Conservation (phyloP, 2,113 vertebrate genomes). For the Alethe castanea region DNA sequence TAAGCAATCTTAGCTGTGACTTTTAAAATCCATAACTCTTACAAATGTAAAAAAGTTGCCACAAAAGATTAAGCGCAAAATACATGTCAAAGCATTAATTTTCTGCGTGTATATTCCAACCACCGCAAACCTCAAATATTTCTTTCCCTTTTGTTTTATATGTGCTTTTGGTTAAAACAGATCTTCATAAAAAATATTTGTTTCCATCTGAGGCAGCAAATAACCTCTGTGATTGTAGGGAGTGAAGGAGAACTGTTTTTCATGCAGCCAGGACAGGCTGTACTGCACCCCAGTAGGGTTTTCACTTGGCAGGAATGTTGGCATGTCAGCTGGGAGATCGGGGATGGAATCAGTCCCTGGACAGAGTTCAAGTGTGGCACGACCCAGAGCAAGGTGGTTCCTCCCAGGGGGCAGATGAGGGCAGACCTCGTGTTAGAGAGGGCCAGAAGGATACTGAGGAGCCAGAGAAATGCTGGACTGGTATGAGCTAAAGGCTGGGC, state of each 20-base stretch:
- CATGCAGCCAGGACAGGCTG: neutral
- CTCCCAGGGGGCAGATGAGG: neutral
- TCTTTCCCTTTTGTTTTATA: slow-evolving; percentile 60
- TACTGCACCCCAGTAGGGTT: neutral
- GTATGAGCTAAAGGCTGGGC: neutral
- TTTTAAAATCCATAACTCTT: slow-evolving; percentile 85
- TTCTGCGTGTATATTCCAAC: slow-evolving; percentile 40
- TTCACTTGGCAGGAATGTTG: neutral
- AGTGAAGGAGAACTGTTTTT: neutral
- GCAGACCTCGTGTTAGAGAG: fast-evolving
- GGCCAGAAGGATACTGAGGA: neutral
- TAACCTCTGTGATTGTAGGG: slow-evolving; percentile 8
- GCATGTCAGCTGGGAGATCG: fast-evolving
- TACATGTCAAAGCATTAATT: slow-evolving; percentile 76
- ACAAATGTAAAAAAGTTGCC: slow-evolving; percentile 83
- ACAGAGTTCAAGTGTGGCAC: neutral
- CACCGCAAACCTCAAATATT: slow-evolving; percentile 58
- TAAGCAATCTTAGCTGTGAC: slow-evolving; percentile 83
- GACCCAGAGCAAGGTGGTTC: neutral
- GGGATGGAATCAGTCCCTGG: neutral
- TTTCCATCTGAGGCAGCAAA: slow-evolving; percentile 60
- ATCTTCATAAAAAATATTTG: slow-evolving; percentile 57
- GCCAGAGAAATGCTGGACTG: neutral
- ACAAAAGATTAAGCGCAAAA: slow-evolving; percentile 79
- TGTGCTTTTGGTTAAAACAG: slow-evolving; percentile 53